Percentiles rank a stretch among this genome's conserved stretches.
Evolutionary conservation across 2,797 vertebrate species (phyloP).

Genomic region (Liasis olivaceus): DNA sequence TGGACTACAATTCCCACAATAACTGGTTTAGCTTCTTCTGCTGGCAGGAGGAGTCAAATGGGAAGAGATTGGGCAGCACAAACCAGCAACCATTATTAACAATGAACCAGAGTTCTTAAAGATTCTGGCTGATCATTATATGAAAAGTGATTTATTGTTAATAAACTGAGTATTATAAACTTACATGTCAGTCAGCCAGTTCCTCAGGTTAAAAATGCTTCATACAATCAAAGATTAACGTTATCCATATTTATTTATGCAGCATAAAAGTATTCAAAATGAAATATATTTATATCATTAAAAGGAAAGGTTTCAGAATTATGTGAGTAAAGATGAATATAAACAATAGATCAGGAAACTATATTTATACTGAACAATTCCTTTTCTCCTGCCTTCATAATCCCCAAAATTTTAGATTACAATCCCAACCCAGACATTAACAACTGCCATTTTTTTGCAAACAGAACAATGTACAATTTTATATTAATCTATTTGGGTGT

Average conservation of each 20-base stretch:
- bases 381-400: background rate
- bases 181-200: background rate
- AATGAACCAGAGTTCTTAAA: background rate
- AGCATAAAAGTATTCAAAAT: background rate
- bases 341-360: background rate
- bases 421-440: background rate
- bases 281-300: background rate
- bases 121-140: background rate
- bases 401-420: background rate
- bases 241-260: background rate
- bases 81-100: background rate
- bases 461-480: background rate
- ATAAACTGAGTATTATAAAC: background rate
- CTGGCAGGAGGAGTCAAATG: background rate
- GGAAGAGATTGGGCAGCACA: background rate
- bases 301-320: background rate
- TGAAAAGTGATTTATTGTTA: background rate
- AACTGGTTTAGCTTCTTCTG: background rate
- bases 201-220: background rate
- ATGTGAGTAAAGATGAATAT: background rate
- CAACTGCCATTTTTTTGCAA: background rate
- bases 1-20: background rate
- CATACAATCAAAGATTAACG: background rate
- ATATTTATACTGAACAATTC: background rate
- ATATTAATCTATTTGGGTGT: background rate